Percentiles rank a stretch among this genome's conserved stretches.
These are phyloP conservation scores for Tigriopus japonicus DNA, from an alignment of 1,140 invertebrate species.

Conservation along the genomic window DNA sequence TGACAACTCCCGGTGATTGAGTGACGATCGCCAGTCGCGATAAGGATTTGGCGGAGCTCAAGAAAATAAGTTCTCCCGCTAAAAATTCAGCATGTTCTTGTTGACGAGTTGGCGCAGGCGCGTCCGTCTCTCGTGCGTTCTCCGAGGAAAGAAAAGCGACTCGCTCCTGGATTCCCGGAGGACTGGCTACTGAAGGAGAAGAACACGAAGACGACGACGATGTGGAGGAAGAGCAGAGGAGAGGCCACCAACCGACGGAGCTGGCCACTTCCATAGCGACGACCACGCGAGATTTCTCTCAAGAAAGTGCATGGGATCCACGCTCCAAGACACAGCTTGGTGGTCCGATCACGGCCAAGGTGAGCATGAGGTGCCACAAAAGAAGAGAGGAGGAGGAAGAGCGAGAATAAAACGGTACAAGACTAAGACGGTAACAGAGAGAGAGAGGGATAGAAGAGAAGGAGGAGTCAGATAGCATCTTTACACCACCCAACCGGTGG, in stretches of 20 bases:
- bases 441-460: conserved; percentile 12
- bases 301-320: conserved; percentile 8
- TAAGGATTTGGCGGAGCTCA: too few species aligned
- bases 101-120: conserved; percentile 10
- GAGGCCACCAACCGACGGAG: neutral
- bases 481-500: neutral
- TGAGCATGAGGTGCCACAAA: neutral
- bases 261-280: conserved; percentile 3
- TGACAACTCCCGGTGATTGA: too few species aligned
- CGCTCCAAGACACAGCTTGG: neutral
- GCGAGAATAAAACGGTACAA: neutral
- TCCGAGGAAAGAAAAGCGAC: too few species aligned
- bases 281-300: conserved; percentile 9
- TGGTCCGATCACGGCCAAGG: neutral
- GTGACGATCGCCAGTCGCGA: too few species aligned
- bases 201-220: too few species aligned
- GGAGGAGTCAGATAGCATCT: neutral
- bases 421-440: conserved; percentile 7
- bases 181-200: too few species aligned
- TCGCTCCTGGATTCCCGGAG: too few species aligned
- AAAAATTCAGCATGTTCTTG: conserved; percentile 5
- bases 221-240: too few species aligned
- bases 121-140: neutral
- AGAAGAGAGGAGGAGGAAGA: conserved; percentile 4
- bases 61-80: too few species aligned